Base-by-base conservation (phyloP, 2,797 vertebrate genomes). In the Darevskia mixta region DNA sequence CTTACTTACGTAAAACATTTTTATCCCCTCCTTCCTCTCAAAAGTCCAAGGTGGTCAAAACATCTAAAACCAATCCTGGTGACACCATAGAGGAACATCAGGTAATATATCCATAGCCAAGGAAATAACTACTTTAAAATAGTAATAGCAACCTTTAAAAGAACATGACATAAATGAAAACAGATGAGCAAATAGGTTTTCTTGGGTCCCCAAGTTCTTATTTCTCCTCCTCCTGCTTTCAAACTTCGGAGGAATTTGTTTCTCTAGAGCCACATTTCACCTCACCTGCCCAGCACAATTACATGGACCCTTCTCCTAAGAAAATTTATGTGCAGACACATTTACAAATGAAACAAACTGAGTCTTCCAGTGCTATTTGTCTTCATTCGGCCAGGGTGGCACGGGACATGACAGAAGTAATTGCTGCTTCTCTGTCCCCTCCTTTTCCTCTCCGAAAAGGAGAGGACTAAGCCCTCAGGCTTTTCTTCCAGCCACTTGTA, bases 351-450 rank as follows among this genome's bases (percentile, higher is more conserved):
- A 67, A 73, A 88, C 1, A 17, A 83, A 82, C 45, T 7, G 38
- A 86, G 64, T 58, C 32, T 78, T 32, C 85, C 32, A 79, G 2
- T 1, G 32, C 77, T 82, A 75, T 93, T 93, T 89, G 82, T 93
- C 94, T 92, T 91, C 80, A 89, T 90, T 87, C 66, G 0, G 35
- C 0, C 58, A 29, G 43, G 84, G 83, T 23, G 1, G 77, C 72
- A 85, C 87, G 25, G 64, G 45, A 79, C 82, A 79, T 72, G 85
- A 86, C 76, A 89, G 87, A 69, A 1, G 27, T 79, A 80, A 91
- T 69, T 64, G 84, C 75, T 25, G 64, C 81, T 75, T 82, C 61
- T 73, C 1, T 0, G 3, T 23, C 76, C 72, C 87, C 27, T 90
- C 80, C 45, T 71, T 45, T 88, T 81, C 85, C 84, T 86, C 87